Evolutionary conservation across 2,113 vertebrate genomes (phyloP).

Genomic region (Phasianus colchicus): DNA sequence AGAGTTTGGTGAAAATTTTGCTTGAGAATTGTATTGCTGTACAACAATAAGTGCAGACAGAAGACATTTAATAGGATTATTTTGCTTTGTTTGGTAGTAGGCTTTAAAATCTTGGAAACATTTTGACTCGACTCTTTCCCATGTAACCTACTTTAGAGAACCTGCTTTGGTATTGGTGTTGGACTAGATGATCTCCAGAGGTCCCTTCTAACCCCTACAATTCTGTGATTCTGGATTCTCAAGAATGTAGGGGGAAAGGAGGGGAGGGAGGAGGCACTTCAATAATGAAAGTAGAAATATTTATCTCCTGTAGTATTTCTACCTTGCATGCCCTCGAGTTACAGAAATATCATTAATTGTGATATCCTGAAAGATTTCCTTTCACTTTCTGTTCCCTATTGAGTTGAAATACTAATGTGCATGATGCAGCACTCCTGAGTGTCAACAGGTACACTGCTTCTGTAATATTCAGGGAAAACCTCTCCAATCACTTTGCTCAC

Average conservation of each 20-base stretch:
- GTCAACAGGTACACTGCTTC: not conserved
- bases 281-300: not conserved
- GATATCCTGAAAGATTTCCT: not conserved
- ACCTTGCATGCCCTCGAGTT: not conserved
- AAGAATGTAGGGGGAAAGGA: not conserved
- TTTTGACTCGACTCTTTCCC: not conserved
- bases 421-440: not conserved
- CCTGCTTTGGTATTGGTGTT: not conserved
- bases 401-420: not conserved
- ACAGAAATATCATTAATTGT: not conserved
- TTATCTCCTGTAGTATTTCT: not conserved
- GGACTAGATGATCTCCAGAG: not conserved
- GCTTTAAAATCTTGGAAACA: not conserved
- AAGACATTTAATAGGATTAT: slow-evolving; percentile 32
- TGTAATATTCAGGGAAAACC: not conserved
- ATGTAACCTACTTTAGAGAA: not conserved
- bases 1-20: not conserved
- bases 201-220: not conserved
- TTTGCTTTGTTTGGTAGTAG: not conserved
- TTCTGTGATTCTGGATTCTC: not conserved
- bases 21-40: slow-evolving; percentile 1
- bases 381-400: not conserved
- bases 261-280: not conserved
- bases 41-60: not conserved
- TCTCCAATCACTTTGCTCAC: not conserved